Conservation (phyloP, 2,888 invertebrate species). For the Drosophila diplacantha region DNA sequence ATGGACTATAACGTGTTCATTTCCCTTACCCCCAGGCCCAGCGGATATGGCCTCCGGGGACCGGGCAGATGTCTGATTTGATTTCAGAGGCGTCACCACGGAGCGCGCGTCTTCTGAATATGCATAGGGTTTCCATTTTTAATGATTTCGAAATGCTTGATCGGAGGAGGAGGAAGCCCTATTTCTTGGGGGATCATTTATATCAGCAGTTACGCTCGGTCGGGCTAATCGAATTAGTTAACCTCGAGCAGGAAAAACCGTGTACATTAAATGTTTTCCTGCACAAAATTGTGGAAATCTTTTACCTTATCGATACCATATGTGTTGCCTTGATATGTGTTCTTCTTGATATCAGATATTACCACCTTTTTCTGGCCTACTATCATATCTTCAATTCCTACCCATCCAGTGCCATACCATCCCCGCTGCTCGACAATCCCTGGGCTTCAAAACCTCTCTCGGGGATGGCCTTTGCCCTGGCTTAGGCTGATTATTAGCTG, state of each 20-base stretch:
- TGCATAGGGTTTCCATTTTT: constrained; percentile 11
- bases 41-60: constrained; percentile 1
- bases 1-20: constrained; percentile 20
- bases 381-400: neutral
- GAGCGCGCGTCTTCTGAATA: constrained; percentile 4
- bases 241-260: neutral
- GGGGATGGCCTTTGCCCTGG: constrained; percentile 4
- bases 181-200: neutral
- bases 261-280: neutral
- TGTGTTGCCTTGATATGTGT: neutral
- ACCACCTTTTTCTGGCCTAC: neutral
- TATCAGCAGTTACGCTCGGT: constrained; percentile 1
- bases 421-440: constrained; percentile 17
- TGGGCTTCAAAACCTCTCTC: constrained; percentile 18
- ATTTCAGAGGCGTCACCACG: constrained; percentile 16
- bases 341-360: neutral
- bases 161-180: constrained; percentile 1
- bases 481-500: constrained; percentile 35
- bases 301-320: neutral
- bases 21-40: neutral
- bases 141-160: constrained; percentile 8
- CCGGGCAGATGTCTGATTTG: constrained; percentile 51
- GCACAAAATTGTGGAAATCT: neutral
- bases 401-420: constrained; percentile 1
- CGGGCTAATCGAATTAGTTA: constrained; percentile 11